Conservation (phyloP, 2,797 vertebrate genomes). For the Gallinago stenura region DNA sequence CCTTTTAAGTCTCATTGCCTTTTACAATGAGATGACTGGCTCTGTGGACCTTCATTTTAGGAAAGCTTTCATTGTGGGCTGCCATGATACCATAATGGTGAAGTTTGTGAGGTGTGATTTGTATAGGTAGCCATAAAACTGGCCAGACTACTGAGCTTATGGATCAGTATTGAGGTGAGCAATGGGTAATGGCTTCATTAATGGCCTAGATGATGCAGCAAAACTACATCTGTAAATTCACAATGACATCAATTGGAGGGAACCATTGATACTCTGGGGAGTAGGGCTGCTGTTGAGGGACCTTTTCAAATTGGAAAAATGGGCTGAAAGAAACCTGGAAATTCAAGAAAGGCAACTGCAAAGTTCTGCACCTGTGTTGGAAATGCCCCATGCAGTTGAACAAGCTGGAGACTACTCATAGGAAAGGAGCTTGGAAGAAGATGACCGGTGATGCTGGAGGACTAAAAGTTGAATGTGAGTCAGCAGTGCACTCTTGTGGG, state of each 20-base stretch:
- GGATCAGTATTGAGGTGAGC: neutral
- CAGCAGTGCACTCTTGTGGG: neutral
- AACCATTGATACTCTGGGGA: neutral
- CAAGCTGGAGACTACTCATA: neutral
- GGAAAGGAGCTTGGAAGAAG: neutral
- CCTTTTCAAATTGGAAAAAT: neutral
- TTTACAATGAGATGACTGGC: neutral
- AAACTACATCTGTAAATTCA: neutral
- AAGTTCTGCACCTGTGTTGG: neutral
- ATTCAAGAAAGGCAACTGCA: neutral
- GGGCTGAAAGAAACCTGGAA: neutral
- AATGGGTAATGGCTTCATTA: neutral
- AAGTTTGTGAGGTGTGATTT: neutral
- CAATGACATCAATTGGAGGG: neutral
- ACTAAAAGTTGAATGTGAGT: neutral
- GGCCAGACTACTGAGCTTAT: neutral
- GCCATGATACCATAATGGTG: neutral
- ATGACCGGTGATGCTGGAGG: neutral
- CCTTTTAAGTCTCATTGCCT: neutral
- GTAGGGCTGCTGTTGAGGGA: neutral
- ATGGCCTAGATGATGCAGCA: neutral
- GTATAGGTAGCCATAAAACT: neutral
- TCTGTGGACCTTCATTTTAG: neutral
- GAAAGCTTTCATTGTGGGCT: neutral
- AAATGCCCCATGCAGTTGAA: neutral